These are phyloP conservation scores for Neostethus bicornis DNA, from an alignment of 2,797 vertebrate species.

Conservation along the genomic window DNA sequence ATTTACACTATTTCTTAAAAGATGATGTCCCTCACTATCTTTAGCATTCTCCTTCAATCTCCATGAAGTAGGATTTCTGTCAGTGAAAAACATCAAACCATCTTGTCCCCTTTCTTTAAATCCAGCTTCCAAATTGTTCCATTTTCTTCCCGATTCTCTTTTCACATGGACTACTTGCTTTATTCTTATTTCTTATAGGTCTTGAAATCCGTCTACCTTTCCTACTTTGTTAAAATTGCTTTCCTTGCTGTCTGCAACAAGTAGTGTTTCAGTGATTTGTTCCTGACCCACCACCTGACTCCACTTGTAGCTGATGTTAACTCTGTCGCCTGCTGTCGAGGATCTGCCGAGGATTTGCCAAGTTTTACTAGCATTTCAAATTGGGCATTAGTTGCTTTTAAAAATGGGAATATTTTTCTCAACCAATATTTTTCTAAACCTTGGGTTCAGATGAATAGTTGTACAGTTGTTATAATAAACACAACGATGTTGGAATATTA, in stretches of 20 bases:
- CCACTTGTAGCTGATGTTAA: constrained; percentile 64
- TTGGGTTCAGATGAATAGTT: too few relatives aligned
- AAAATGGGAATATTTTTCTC: background rate
- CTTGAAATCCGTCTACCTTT: constrained; percentile 33
- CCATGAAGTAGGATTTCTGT: constrained; percentile 21
- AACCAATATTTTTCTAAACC: too few relatives aligned
- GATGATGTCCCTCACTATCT: constrained; percentile 17
- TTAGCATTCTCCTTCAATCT: constrained; percentile 12
- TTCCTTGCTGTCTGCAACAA: constrained; percentile 57
- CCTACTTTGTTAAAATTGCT: constrained; percentile 46
- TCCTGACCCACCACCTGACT: constrained; percentile 57
- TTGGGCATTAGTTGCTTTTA: constrained; percentile 21
- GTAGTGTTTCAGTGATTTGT: constrained; percentile 61
- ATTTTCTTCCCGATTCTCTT: constrained; percentile 34
- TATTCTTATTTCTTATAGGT: constrained; percentile 37
- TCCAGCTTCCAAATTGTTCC: constrained; percentile 15
- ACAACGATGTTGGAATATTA: too few relatives aligned
- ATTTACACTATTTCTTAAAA: constrained; percentile 30
- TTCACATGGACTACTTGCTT: constrained; percentile 18
- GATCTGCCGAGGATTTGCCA: constrained; percentile 56
- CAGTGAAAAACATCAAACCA: constrained; percentile 35
- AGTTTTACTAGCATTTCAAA: constrained; percentile 53
- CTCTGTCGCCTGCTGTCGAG: constrained; percentile 39
- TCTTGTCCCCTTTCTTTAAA: constrained; percentile 40
- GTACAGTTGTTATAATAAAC: too few relatives aligned